A percentile compares a stretch with the other conserved stretches of the same genome.
These are phyloP conservation scores for Proales similis DNA, from an alignment of 1,140 invertebrate genomes.

Conservation along the genomic window DNA sequence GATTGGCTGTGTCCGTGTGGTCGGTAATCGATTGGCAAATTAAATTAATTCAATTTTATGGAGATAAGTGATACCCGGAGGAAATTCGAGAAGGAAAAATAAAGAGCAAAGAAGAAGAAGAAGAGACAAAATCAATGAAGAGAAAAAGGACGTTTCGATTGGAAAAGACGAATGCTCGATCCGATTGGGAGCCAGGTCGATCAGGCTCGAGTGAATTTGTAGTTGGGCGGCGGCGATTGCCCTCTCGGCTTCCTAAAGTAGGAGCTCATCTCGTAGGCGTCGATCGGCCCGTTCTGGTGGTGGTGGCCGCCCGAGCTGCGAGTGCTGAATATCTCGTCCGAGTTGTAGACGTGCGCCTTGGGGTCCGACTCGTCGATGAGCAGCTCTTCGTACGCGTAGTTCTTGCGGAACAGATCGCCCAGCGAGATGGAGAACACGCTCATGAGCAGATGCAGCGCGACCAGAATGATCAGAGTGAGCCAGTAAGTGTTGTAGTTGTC, in stretches of 20 bases:
- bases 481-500: conserved; percentile 36
- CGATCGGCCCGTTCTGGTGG: conserved; percentile 6
- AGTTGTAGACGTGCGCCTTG: background rate
- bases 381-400: conserved; percentile 21
- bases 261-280: conserved; percentile 34
- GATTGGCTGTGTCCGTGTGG: no score
- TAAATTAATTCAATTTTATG: no score
- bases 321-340: background rate
- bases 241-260: background rate
- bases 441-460: conserved; percentile 4
- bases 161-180: no score
- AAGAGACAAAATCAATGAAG: no score
- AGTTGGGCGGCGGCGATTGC: background rate
- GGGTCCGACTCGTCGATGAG: background rate
- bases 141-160: no score
- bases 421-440: conserved; percentile 1
- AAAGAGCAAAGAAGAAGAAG: no score
- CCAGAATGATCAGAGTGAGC: conserved; percentile 4
- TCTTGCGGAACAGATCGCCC: conserved; percentile 19
- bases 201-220: no score
- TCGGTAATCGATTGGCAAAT: no score
- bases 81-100: no score
- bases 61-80: no score
- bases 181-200: no score
- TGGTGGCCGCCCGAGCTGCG: background rate